Evolutionary conservation across 2,113 vertebrate species (phyloP), one percentile per base, ranked within the genome.

Genomic region (Synodontis membranacea): DNA sequence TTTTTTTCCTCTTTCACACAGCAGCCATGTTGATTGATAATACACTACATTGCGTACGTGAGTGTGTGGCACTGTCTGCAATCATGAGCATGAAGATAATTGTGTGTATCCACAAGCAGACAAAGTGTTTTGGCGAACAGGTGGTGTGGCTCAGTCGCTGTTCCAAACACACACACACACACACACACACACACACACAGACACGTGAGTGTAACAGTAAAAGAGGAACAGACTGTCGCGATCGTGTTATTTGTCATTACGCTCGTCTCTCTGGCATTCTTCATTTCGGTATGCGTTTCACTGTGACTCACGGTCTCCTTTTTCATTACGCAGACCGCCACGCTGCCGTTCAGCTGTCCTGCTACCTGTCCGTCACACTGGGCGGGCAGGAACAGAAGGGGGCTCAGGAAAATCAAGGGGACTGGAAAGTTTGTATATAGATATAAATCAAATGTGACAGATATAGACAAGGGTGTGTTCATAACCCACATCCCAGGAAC

Each of bases 61-160:
- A 8, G 56, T 80, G 76, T 86, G 86, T 83, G 80, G 44, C 15
- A 54, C 44, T 19, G 39, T 64, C n/a, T n/a, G n/a, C 11, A 34
- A 31, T 54, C 72, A 48, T 60, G 60, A 37, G 31, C 52, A 42
- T 44, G 62, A 14, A 79, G n/a, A 44, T 56, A 85, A 85, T 52
- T 34, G 74, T 85, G 54, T 85, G 84, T 78, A 85, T 78, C 42
- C 72, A 58, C 68, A 39, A 74, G 48, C 50, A 74, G 83, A 75
- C 10, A 56, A 60, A 84, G 68, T 60, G 68, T 78, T 60, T 50
- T 46, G 70, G 66, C 3, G 37, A 86, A 86, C 84, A 86, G 84
- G 84, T 86, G 84, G 44, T 46, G 76, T 80, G 76, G 76, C 34
- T 86, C 84, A 86, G 74, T 79, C n/a, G 1, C 50, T 56, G 48